Evolutionary conservation across 2,113 vertebrate genomes (phyloP), one percentile per base, ranked within the genome.

Genomic region (Oreotrochilus melanogaster): DNA sequence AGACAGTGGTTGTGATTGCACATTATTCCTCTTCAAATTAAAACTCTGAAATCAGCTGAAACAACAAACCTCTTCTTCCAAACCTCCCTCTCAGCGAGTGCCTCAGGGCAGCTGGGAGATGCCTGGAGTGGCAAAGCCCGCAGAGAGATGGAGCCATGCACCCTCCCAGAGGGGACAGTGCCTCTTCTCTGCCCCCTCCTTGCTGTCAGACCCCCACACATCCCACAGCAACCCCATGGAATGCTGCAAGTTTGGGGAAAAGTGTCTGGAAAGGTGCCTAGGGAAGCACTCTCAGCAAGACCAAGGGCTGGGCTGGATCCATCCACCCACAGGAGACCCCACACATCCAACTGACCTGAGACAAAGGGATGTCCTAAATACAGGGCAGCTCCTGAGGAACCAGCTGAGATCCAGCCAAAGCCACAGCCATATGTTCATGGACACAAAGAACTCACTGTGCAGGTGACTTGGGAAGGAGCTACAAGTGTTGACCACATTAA

Each of bases 41-140:
- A 92, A 95, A 18, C 87, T 65, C 74, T 58, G 91, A 57, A 87
- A 89, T 89, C 74, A 89, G 89, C 85, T 92, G 95, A 83, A 95
- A 94, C n/a, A 67, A 85, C 9, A 14, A 75, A 18, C 6, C 50
- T 73, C 30, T 48, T 27, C 78, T 30, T 82, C 69, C 73, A 60
- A 81, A 30, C 5, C 51, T 39, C 73, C 50, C 62, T 22, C 4
- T 4, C 0, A 9, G 88, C 58, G 43, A 4, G 5, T 3, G 23
- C n/a, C 9, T 86, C 57, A 35, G 45, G 45, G 48, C 48, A 48
- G 48, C 22, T 11, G 48, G 48, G 48, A 48, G 48, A 22, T 47
- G 45, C 45, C 45, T 9, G 45, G 45, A 47, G 45, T 45, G 18
- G 16, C 45, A 45, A 45, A 45, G 31, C 53, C 53, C n/a, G 65